These are phyloP conservation scores for Craniophora ligustri DNA, from an alignment of 2,888 invertebrate genomes.

Conservation along the genomic window DNA sequence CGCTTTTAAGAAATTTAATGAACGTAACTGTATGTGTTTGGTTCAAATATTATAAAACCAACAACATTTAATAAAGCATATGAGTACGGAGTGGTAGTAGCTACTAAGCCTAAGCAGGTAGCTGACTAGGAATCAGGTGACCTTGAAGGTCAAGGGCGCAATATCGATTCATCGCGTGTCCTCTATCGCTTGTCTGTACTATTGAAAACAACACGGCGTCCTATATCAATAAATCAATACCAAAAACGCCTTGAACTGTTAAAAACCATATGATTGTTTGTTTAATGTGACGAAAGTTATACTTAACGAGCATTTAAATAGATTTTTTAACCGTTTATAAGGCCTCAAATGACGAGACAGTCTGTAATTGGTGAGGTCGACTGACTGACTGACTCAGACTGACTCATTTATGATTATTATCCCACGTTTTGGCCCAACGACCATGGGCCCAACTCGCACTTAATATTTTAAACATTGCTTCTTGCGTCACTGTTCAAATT, in stretches of 20 bases:
- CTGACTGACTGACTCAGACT: too few species aligned
- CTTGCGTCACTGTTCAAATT: slow-evolving; percentile 52
- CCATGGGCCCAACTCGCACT: slow-evolving; percentile 32
- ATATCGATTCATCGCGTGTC: slow-evolving; percentile 14
- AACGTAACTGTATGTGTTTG: too few species aligned
- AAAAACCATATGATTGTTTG: too few species aligned
- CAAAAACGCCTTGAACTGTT: neutral
- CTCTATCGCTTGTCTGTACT: slow-evolving; percentile 24
- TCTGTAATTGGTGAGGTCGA: slow-evolving; percentile 55
- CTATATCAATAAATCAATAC: slow-evolving; percentile 16
- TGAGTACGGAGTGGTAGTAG: too few species aligned
- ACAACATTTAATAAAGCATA: too few species aligned
- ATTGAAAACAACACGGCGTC: slow-evolving; percentile 2
- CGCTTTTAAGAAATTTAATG: too few species aligned
- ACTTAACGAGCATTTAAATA: too few species aligned
- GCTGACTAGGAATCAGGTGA: too few species aligned
- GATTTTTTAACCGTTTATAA: slow-evolving; percentile 8
- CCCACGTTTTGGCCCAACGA: slow-evolving; percentile 35
- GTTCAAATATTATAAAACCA: too few species aligned
- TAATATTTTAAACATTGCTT: slow-evolving; percentile 27
- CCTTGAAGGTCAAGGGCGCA: slow-evolving; percentile 45
- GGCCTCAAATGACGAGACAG: slow-evolving; percentile 17
- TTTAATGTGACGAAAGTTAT: too few species aligned
- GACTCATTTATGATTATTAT: slow-evolving; percentile 50
- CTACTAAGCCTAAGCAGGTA: too few species aligned